phyloP scores from a whole-genome alignment of 2,888 invertebrate genomes.

The Trichopria drosophilae region DNA sequence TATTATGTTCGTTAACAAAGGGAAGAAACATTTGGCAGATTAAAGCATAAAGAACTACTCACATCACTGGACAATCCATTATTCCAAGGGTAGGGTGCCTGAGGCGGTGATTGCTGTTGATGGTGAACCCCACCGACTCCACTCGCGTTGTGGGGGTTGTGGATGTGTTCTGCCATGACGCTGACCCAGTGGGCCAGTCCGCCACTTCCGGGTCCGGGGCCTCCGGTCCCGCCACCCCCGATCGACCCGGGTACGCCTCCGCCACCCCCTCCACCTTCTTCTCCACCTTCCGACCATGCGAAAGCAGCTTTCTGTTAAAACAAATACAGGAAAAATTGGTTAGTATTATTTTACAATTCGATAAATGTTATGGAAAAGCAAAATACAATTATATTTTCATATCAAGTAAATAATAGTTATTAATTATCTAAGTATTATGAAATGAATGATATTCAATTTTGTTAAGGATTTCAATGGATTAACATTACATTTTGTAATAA shows the following conservation, averaged over 20 bases:
- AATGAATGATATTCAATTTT: no score
- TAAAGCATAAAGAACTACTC: conserved; percentile 38
- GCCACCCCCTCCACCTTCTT: conserved; percentile 61
- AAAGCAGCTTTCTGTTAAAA: conserved; percentile 62
- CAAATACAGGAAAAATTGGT: no score
- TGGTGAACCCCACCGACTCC: conserved; percentile 65
- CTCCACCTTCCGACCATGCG: conserved; percentile 62
- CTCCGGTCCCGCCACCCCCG: conserved; percentile 60
- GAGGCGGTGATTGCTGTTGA: conserved; percentile 55
- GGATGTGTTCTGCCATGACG: conserved; percentile 95
- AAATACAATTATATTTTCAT: no score
- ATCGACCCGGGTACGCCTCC: conserved; percentile 56
- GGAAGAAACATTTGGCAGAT: background rate
- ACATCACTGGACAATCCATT: conserved; percentile 55
- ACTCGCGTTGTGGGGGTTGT: conserved; percentile 71
- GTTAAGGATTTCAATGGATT: no score
- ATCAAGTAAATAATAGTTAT: no score
- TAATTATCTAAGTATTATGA: no score
- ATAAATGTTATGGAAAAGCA: no score
- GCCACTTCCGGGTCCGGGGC: conserved; percentile 49
- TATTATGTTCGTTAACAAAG: no score
- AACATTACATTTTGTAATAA: no score
- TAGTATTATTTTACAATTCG: no score
- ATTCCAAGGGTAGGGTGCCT: conserved; percentile 56
- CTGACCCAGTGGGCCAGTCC: conserved; percentile 96